Percentiles rank a stretch among this genome's conserved stretches.
These are phyloP conservation scores for Drosophila novamexicana DNA, from an alignment of 1,140 invertebrate species.

Conservation along the genomic window DNA sequence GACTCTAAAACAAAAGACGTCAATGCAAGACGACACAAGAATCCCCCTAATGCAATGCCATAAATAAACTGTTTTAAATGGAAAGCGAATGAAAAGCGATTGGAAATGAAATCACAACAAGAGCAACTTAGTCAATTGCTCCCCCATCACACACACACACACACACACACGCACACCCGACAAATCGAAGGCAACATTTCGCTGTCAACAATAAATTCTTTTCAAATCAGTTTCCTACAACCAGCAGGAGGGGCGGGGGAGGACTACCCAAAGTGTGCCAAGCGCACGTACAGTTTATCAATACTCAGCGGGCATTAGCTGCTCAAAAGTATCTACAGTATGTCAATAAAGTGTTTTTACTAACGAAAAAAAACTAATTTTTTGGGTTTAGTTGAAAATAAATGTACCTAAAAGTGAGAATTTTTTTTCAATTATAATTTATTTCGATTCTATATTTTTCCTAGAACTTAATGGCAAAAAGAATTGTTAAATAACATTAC, in stretches of 20 bases:
- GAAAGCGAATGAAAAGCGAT: constrained; percentile 28
- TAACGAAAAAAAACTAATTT: no score
- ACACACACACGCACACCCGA: background rate
- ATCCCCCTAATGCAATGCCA: constrained; percentile 41
- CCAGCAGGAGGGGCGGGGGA: background rate
- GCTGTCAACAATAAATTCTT: constrained; percentile 63
- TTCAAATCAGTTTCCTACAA: constrained; percentile 41
- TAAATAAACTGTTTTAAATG: constrained; percentile 71
- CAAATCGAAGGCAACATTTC: constrained; percentile 17
- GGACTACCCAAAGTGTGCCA: constrained; percentile 27
- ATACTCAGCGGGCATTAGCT: constrained; percentile 43
- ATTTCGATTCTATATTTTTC: no score
- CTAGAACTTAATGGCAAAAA: no score
- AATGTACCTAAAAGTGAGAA: no score
- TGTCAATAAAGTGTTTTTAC: no score
- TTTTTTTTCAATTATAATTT: no score
- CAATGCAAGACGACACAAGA: constrained; percentile 10
- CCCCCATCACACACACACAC: background rate
- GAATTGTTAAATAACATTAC: no score
- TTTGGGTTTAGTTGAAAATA: no score
- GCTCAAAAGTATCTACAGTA: constrained; percentile 23
- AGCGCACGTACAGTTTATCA: constrained; percentile 65
- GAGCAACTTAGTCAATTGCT: constrained; percentile 2
- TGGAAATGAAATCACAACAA: constrained; percentile 14
- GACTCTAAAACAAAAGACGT: constrained; percentile 20